Conservation (phyloP, 2,888 invertebrate genomes). For the Phengaris alcon region DNA sequence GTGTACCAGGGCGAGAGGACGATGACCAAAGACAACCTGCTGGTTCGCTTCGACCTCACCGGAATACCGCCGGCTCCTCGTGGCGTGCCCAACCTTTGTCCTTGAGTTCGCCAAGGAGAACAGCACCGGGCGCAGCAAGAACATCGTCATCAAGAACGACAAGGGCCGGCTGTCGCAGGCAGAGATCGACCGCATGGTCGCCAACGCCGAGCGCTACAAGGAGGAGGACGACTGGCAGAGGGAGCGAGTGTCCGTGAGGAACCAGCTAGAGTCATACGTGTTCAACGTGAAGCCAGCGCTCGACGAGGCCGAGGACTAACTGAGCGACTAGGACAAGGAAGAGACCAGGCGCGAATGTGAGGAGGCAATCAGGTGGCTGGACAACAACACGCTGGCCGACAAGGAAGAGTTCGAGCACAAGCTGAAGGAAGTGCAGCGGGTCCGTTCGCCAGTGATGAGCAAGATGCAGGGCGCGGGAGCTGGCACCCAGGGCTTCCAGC, state of each 20-base stretch:
- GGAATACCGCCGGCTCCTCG: slow-evolving; percentile 85
- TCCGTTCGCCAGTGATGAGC: slow-evolving; percentile 79
- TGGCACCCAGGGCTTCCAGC: slow-evolving; percentile 35
- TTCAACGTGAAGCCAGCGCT: slow-evolving; percentile 84
- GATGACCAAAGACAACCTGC: slow-evolving; percentile 87
- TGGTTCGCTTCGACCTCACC: slow-evolving; percentile 82
- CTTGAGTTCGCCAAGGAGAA: slow-evolving; percentile 87
- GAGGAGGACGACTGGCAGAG: slow-evolving; percentile 85
- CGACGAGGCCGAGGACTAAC: slow-evolving; percentile 80
- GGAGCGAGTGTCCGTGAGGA: slow-evolving; percentile 83
- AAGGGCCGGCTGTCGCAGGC: slow-evolving; percentile 88
- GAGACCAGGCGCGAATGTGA: slow-evolving; percentile 72
- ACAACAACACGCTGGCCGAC: slow-evolving; percentile 82
- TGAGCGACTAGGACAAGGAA: slow-evolving; percentile 83
- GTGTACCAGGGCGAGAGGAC: slow-evolving; percentile 88
- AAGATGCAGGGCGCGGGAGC: slow-evolving; percentile 77
- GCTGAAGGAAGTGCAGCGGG: slow-evolving; percentile 78
- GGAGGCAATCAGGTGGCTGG: slow-evolving; percentile 84
- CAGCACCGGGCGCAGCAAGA: slow-evolving; percentile 82
- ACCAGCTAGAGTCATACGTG: slow-evolving; percentile 85
- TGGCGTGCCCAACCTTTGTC: slow-evolving; percentile 83
- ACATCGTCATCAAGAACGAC: slow-evolving; percentile 88
- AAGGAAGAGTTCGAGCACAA: slow-evolving; percentile 82
- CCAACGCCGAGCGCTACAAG: slow-evolving; percentile 85
- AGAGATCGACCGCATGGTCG: slow-evolving; percentile 89